phyloP scores from a whole-genome alignment of 2,113 vertebrate genomes.

The Ceuthmochares aereus region DNA sequence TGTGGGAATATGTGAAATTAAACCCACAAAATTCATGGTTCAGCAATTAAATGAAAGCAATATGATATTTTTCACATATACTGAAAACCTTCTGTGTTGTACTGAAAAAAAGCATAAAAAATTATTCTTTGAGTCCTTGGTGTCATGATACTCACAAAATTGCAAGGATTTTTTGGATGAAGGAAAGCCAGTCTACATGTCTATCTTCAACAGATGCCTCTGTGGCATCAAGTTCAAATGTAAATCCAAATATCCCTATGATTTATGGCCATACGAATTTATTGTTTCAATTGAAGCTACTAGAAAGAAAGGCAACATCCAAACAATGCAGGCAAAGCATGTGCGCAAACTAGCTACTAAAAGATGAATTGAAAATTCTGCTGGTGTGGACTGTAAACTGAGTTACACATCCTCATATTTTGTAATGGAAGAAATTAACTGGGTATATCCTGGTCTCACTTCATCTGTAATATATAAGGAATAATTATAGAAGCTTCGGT shows the following conservation, averaged over 20 bases:
- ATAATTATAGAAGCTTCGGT: not conserved
- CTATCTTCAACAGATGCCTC: not conserved
- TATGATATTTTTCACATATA: slow-evolving; percentile 49
- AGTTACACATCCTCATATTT: not conserved
- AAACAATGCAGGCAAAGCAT: not conserved
- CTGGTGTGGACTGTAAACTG: not conserved
- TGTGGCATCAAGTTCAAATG: not conserved
- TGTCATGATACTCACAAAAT: not conserved
- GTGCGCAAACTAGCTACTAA: not conserved
- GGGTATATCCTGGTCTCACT: not conserved
- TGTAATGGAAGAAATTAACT: not conserved
- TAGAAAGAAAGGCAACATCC: not conserved
- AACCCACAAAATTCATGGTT: slow-evolving; percentile 35
- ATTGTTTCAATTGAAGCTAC: not conserved
- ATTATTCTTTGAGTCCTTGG: not conserved
- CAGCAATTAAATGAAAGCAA: slow-evolving; percentile 37
- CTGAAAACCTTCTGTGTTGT: slow-evolving; percentile 7
- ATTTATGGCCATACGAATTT: not conserved
- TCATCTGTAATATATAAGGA: not conserved
- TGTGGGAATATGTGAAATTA: slow-evolving; percentile 51
- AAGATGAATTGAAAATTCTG: not conserved
- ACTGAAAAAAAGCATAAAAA: not conserved
- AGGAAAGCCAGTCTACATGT: not conserved
- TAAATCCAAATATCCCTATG: not conserved
- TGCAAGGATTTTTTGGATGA: not conserved